Base-by-base conservation (phyloP, 2,888 invertebrate species). In the Lissonota sp. region DNA sequence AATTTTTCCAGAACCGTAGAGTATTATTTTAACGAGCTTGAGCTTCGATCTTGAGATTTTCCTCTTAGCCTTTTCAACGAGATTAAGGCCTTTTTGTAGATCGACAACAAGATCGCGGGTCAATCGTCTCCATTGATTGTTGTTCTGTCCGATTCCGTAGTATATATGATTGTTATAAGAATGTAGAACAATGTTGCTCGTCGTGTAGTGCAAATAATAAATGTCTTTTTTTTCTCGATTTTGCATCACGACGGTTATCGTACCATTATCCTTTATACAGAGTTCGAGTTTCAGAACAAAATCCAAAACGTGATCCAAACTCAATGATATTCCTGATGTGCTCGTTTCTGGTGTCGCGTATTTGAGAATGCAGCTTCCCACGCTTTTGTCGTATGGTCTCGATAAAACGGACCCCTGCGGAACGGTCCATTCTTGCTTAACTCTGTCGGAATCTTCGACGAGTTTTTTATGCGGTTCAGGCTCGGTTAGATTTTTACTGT, bases 401-500 rank as follows among this genome's bases (percentile, higher is more conserved):
- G 93, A 94, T 86, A 96, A 93, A 37, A 94, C 93, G 14, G 96
- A 96, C 70, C 95, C 95, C 85, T 94, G 94, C n/a, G 96, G 96
- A 2, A 96, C 94, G 1, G 93, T 93, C 98, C 98, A 98, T 66
- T 95, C 94, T 69, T 94, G 95, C 76, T 94, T 92, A 88, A 94
- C 93, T 83, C 94, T 94, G 86, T 97, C 96, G 0, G 95, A 96
- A 90, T 98, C 97, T 87, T 98, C 98, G 6, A 98, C 92, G 1
- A 95, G 91, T 86, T 95, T 95, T 82, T 95, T 93, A 63, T 96
- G 94, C 0, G 98, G 97, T 85, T 97, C 96, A 0, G 96, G 96
- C 88, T 98, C 98, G 0, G 97, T 97, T 10, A 99, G 93, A 92
- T 98, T 97, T 93, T 99, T 99, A 93, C 98, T 98, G 93, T 98